Evolutionary conservation across 1,140 invertebrate species (phyloP), one percentile per base, ranked within the genome.

Genomic region (Rhagoletis zephyria): DNA sequence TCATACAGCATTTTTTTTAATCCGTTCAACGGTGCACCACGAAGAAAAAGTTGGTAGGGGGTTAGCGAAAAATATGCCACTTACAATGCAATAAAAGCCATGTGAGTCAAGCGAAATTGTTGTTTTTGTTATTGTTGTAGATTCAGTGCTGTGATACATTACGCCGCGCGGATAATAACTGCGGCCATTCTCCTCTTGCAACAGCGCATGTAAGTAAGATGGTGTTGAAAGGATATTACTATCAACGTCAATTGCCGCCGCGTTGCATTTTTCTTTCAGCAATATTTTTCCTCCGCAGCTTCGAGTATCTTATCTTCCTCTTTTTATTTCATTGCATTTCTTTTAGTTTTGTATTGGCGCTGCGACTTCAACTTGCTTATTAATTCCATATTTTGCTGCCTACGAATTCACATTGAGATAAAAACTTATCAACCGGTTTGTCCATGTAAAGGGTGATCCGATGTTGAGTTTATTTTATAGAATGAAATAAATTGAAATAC

Each of bases 181-280:
- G n/a, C 30, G 2, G 6, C 7, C 74, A 48, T 81, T 81, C 48
- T 81, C 74, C 74, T 81, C 56, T 51, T 30, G 48, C 51, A 5
- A 3, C 70, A 74, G 40, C 30, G 30, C 74, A 81, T 19, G 30
- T 30, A 30, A 3, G 19, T 19, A 56, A 81, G 74, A 30, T 48
- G 74, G 74, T 81, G 74, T 59, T 81, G 74, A 81, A 81, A 81
- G 74, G 74, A 56, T 81, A 81, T 81, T 81, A 56, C 74, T 63
- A 63, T 63, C 74, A 56, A 81, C 42, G 74, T 51, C n/a, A 19
- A 67, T 56, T 56, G 42, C 12, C 61, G 61, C 61, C n/a, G 5
- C n/a, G n/a, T 4, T 63, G 61, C 61, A 63, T 5, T 45, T 12
- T 56, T 59, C 48, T 56, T 81, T 81, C 74, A 56, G 30, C 30